A percentile compares a stretch with the other conserved stretches of the same genome.
Conservation (phyloP, 1,140 invertebrate species). For the Lithobius niger region DNA sequence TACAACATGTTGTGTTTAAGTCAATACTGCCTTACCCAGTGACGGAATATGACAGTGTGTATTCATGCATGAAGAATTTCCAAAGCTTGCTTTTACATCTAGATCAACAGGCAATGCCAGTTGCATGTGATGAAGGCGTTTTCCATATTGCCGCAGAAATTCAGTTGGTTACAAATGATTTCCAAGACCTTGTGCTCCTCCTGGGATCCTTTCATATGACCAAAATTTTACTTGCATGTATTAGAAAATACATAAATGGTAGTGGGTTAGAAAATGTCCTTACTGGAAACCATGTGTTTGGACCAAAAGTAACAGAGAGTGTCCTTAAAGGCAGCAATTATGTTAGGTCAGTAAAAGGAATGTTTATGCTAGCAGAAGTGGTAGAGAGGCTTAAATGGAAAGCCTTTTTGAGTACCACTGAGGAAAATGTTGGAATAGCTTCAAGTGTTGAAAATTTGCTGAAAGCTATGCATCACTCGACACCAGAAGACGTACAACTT, state of each 20-base stretch:
- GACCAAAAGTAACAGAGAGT: not conserved
- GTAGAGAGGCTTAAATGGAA: not conserved
- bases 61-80: not conserved
- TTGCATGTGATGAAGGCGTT: not conserved
- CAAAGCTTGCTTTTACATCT: not conserved
- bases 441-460: not conserved
- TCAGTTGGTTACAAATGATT: not conserved
- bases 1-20: not conserved
- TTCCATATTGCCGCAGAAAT: not conserved
- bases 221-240: not conserved
- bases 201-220: not conserved
- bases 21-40: not conserved
- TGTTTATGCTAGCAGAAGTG: not conserved
- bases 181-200: not conserved
- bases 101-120: not conserved
- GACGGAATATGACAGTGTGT: not conserved
- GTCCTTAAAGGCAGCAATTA: too few species aligned
- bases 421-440: not conserved
- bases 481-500: not conserved
- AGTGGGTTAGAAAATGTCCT: not conserved
- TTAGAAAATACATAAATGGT: not conserved
- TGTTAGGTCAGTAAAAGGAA: not conserved
- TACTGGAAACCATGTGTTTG: not conserved
- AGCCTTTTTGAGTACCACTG: not conserved
- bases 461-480: not conserved